Base-by-base conservation (phyloP, 2,797 vertebrate genomes). In the Heliangelus exortis region DNA sequence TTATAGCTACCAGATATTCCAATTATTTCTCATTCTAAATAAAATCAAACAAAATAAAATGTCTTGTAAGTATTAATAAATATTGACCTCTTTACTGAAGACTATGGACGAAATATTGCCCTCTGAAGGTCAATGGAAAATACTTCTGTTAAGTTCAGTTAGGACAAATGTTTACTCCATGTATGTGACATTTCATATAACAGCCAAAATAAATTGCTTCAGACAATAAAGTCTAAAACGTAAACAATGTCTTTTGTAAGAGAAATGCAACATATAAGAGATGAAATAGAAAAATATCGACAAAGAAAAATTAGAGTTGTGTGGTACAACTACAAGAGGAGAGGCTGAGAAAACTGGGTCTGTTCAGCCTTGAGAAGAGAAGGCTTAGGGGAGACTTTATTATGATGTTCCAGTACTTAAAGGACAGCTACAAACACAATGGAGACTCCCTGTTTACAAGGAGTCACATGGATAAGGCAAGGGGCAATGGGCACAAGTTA, bases 61-160 rank as follows among this genome's bases (percentile, higher is more conserved):
- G 23, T 34, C 22, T 45, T 61, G 26, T 20, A 82, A 47, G 21
- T 57, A 10, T 69, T 94, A 73, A 50, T 34, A 90, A 92, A 95
- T 87, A 65, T 58, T 43, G 39, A 80, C 57, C 68, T 65, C 26
- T 71, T 85, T 89, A 71, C 63, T 89, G 81, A 93, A 84, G 50
- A 54, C 43, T 82, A 18, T 36, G n/a, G 71, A 84, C n/a, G 69
- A 82, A 87, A 77, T 71, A 31, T 84, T 71, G 8, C 4, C 12
- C 26, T 82, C 9, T 34, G 33, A 84, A 89, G 29, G 19, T 89
- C 59, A 82, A 71, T 34, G 84, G 68, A 95, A 94, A 93, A 87
- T 73, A 80, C 6, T 39, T 80, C 21, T 68, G 16, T 41, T 90
- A 76, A 76, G 25, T 74, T 94, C 75, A 85, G 15, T 48, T 29